Evolutionary conservation across 35 echinoderm and acorn worm genomes (phyloP).

Genomic region (Eucidaris tribuloides): DNA sequence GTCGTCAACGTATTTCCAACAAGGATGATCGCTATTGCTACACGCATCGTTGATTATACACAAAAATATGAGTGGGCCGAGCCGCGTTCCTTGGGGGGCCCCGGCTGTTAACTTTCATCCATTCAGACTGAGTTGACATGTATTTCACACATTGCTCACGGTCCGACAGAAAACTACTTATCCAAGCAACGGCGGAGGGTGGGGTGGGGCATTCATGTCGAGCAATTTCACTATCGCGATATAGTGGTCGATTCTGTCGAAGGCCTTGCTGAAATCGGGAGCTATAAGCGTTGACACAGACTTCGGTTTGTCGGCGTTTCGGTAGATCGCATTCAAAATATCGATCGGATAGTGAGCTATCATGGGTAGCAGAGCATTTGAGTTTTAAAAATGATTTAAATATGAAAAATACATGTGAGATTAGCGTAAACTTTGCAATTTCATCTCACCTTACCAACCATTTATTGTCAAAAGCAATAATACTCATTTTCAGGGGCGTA

Average conservation of each 20-base stretch:
- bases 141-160: constrained; percentile 17
- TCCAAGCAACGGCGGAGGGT: constrained; percentile 36
- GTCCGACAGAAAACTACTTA: constrained; percentile 5
- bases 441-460: too few species aligned
- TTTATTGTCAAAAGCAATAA: too few species aligned
- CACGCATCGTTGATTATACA: constrained; percentile 9
- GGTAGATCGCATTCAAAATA: constrained; percentile 23
- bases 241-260: constrained; percentile 25
- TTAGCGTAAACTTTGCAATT: too few species aligned
- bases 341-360: constrained; percentile 31
- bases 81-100: constrained; percentile 14
- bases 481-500: too few species aligned
- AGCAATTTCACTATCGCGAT: constrained; percentile 37
- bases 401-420: too few species aligned
- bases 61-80: background rate
- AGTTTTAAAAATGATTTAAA: too few species aligned
- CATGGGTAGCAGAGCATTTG: too few species aligned
- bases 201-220: background rate
- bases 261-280: constrained; percentile 55
- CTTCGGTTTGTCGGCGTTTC: constrained; percentile 37
- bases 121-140: background rate
- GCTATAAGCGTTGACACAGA: constrained; percentile 12
- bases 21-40: background rate
- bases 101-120: constrained; percentile 5
- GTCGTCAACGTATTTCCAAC: constrained; percentile 16